A percentile compares a stretch with the other conserved stretches of the same genome.
Evolutionary conservation across 2,888 invertebrate species (phyloP).

Genomic region (Salticus scenicus): DNA sequence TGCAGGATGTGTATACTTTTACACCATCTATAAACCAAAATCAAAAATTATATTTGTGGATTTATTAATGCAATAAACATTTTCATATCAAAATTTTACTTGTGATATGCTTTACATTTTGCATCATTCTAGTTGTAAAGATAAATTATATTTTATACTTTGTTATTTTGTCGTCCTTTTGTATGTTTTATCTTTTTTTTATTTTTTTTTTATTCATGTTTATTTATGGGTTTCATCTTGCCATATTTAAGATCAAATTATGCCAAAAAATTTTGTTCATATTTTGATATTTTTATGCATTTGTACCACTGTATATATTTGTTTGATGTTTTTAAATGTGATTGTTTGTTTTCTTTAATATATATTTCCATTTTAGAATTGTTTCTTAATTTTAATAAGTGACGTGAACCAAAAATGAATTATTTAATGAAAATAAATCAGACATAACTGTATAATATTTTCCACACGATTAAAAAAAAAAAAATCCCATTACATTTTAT

Average conservation of each 20-base stretch:
- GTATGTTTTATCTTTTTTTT: slow-evolving; percentile 6
- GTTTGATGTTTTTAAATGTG: not conserved
- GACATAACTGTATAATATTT: no score
- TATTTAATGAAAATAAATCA: no score
- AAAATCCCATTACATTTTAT: no score
- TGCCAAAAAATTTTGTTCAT: slow-evolving; percentile 27
- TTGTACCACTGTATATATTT: slow-evolving; percentile 11
- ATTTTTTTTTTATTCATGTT: slow-evolving; percentile 14
- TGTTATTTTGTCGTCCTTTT: no score
- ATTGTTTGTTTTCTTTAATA: not conserved
- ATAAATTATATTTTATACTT: not conserved
- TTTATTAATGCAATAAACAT: not conserved
- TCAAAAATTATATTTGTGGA: no score
- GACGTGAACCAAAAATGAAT: no score
- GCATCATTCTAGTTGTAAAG: not conserved
- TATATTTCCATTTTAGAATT: no score
- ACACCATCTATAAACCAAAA: no score
- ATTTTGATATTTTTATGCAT: not conserved
- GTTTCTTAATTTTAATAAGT: no score
- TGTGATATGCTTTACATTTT: slow-evolving; percentile 3
- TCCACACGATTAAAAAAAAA: no score
- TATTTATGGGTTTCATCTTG: slow-evolving; percentile 30
- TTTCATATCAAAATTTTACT: not conserved
- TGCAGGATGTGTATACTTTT: no score
- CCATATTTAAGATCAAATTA: slow-evolving; percentile 32